Base-by-base conservation (phyloP, 2,113 vertebrate genomes). In the Macroglossus sobrinus region DNA sequence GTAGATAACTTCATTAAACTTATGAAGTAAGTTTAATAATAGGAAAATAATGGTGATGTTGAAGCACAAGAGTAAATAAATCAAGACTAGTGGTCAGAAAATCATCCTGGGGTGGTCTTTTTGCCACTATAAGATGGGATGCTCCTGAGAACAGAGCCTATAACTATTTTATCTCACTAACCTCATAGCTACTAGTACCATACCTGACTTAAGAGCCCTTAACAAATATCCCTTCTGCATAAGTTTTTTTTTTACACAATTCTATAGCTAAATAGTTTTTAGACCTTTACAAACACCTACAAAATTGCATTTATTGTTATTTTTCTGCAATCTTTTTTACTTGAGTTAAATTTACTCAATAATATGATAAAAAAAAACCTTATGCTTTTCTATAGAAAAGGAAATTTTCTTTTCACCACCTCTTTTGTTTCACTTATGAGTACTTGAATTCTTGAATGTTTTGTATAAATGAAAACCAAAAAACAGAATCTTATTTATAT, bases 321-420 rank as follows among this genome's bases (percentile, higher is more conserved):
- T 66, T 38, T 50, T n/a, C 16, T 55, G 10, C 10, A 80, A 57
- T 43, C 84, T 50, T 64, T 81, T 38, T 74, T 47, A n/a, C 18
- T 82, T 89, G 43, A 57, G 19, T 69, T 74, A 66, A 91, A 63
- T 85, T 74, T 91, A 79, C 76, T 61, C 82, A 96, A 79, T 33
- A 10, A 55, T 68, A 30, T 22, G 16, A 71, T 69, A 53, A 19
- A 22, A 2, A 24, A 13, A 69, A 69, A 24, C 35, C n/a, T 53
- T 30, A 13, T 12, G 0, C 33, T 89, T 82, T 97, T 91, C 71
- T 87, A 85, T 72, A 15, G 50, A 63, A 91, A 91, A 80, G 40
- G 76, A 18, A 94, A 64, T 38, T 71, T 78, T 85, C 64, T n/a
- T 55, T 74, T 96, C 13, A 76, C 22, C 21, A 38, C 26, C 18